Evolutionary conservation across 35 echinoderm and acorn worm species (phyloP).

Genomic region (Amphiura filiformis): DNA sequence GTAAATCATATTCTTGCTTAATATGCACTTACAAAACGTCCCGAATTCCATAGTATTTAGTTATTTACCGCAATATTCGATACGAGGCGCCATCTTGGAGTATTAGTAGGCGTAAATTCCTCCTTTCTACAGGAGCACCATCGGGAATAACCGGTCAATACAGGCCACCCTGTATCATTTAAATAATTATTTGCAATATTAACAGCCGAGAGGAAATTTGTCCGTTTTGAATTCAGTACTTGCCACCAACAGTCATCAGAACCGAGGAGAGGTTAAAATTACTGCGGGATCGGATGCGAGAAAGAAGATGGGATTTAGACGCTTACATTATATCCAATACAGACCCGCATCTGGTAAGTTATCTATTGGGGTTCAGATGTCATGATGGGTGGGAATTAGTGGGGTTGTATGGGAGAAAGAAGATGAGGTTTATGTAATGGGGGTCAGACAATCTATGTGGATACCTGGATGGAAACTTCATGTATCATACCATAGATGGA

Average conservation of each 20-base stretch:
- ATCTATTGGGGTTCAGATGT: no score
- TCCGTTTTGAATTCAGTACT: not conserved
- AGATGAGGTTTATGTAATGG: no score
- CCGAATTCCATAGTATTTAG: not conserved
- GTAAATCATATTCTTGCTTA: no score
- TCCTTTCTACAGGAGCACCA: no score
- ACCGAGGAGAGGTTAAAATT: conserved; percentile 20
- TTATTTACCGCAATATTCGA: not conserved
- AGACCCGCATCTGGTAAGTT: conserved; percentile 32
- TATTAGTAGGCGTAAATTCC: no score
- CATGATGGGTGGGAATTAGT: no score
- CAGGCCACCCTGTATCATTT: not conserved
- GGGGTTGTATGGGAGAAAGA: no score
- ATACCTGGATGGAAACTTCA: no score
- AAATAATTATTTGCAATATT: not conserved
- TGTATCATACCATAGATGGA: no score
- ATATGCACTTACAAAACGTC: not conserved
- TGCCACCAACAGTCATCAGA: conserved; percentile 13
- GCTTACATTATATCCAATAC: conserved; percentile 23
- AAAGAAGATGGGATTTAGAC: conserved; percentile 11
- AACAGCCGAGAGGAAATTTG: not conserved
- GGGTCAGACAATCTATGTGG: no score
- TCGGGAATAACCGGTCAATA: not conserved
- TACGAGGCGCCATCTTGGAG: no score
- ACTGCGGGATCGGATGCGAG: conserved; percentile 17